Conservation (phyloP, 1,140 invertebrate genomes). For the Semibalanus balanoides region DNA sequence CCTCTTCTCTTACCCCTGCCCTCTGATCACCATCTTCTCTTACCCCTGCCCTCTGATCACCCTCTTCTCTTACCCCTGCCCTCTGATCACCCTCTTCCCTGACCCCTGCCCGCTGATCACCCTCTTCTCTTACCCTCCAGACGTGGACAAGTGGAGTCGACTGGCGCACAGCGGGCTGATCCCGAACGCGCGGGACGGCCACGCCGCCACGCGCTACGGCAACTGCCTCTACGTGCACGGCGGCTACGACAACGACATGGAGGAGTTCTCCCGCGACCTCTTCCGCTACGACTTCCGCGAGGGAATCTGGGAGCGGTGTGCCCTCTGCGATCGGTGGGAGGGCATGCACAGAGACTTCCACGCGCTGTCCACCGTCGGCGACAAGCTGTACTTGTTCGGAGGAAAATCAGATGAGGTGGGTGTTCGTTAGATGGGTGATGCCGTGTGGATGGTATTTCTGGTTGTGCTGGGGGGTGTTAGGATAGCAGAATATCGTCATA, state of each 20-base stretch:
- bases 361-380: slow-evolving; percentile 65
- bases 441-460: too few relatives aligned
- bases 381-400: slow-evolving; percentile 77
- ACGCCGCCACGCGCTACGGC: slow-evolving; percentile 43
- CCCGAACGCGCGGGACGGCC: slow-evolving; percentile 71
- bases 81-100: too few relatives aligned
- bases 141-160: slow-evolving; percentile 47
- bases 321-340: background rate
- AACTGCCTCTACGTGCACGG: background rate
- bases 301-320: background rate
- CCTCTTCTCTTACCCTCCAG: slow-evolving; percentile 25
- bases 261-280: background rate
- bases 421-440: too few relatives aligned
- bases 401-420: slow-evolving; percentile 45
- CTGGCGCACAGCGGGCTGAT: slow-evolving; percentile 42
- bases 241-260: slow-evolving; percentile 1
- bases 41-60: slow-evolving; percentile 5
- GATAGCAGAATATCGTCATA: too few relatives aligned
- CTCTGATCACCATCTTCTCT: too few relatives aligned
- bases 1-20: too few relatives aligned
- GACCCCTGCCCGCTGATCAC: slow-evolving; percentile 4
- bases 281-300: background rate
- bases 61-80: slow-evolving; percentile 14
- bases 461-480: too few relatives aligned
- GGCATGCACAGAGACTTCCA: slow-evolving; percentile 54